These are phyloP conservation scores for Zaprionus kolodkinae DNA, from an alignment of 1,140 invertebrate species.

Conservation along the genomic window DNA sequence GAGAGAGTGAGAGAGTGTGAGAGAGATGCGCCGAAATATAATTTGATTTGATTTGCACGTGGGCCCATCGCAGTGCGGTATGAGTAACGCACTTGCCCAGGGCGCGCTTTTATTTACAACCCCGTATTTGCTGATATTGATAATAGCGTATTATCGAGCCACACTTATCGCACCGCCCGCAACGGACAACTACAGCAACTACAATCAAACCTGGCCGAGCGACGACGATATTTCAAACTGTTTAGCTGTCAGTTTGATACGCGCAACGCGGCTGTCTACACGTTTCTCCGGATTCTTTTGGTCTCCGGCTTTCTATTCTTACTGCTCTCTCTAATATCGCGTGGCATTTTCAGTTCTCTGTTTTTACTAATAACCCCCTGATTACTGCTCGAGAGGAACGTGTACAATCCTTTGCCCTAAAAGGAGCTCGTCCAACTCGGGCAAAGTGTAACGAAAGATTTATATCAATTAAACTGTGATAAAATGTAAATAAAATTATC, in stretches of 20 bases:
- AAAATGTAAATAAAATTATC: constrained; percentile 36
- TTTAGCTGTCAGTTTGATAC: constrained; percentile 60
- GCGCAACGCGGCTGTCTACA: constrained; percentile 56
- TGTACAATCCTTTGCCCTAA: no score
- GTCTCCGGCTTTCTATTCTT: neutral
- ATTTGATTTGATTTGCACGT: constrained; percentile 47
- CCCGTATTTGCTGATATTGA: constrained; percentile 47
- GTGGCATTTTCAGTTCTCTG: neutral
- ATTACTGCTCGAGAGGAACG: no score
- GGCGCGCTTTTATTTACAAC: constrained; percentile 20
- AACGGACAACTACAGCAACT: neutral
- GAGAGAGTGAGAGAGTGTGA: neutral
- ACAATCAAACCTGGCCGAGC: constrained; percentile 10
- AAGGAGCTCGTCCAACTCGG: neutral
- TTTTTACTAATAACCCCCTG: neutral
- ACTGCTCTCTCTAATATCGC: neutral
- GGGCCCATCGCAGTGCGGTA: constrained; percentile 12
- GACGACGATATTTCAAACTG: constrained; percentile 38
- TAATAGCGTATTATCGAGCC: constrained; percentile 65
- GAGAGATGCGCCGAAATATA: constrained; percentile 9
- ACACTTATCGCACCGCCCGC: constrained; percentile 45
- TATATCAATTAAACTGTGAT: constrained; percentile 6
- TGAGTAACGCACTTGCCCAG: constrained; percentile 2
- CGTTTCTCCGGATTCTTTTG: constrained; percentile 39
- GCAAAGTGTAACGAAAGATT: constrained; percentile 33